Conservation (phyloP, 2,888 invertebrate species). For the Loripinus fragilis region DNA sequence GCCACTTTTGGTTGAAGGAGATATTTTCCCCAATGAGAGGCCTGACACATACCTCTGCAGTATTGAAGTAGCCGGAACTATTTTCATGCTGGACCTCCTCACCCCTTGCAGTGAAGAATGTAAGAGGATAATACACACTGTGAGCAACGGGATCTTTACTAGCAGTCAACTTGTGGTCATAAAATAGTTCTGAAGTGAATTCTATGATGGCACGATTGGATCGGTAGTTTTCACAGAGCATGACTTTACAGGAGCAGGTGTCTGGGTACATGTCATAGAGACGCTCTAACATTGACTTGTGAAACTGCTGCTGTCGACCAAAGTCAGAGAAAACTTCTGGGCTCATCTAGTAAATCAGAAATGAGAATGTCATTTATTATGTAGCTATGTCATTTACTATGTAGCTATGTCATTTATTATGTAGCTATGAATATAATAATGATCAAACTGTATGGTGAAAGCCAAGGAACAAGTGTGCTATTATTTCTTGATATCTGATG, state of each 20-base stretch:
- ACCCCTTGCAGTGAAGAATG: constrained; percentile 92
- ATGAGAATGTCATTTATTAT: too few species aligned
- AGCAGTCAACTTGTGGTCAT: constrained; percentile 90
- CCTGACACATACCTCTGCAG: constrained; percentile 89
- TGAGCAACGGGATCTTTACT: constrained; percentile 90
- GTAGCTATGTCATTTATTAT: too few species aligned
- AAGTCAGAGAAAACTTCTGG: constrained; percentile 90
- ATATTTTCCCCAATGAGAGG: too few species aligned
- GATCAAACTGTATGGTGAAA: too few species aligned
- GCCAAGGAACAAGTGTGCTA: too few species aligned
- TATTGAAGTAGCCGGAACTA: constrained; percentile 91
- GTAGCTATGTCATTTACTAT: too few species aligned
- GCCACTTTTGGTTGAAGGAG: too few species aligned
- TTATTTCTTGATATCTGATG: too few species aligned
- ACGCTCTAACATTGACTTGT: constrained; percentile 90
- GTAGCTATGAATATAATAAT: too few species aligned
- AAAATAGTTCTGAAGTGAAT: constrained; percentile 92
- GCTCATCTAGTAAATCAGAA: constrained; percentile 86
- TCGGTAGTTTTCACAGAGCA: constrained; percentile 92
- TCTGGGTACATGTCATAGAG: constrained; percentile 90
- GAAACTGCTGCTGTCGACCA: constrained; percentile 81
- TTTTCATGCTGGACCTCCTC: constrained; percentile 90
- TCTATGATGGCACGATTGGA: constrained; percentile 92
- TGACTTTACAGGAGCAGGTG: constrained; percentile 90
- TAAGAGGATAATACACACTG: constrained; percentile 89